These are phyloP conservation scores for Chloroceryle aenea DNA, from an alignment of 2,113 vertebrate species.

Conservation along the genomic window DNA sequence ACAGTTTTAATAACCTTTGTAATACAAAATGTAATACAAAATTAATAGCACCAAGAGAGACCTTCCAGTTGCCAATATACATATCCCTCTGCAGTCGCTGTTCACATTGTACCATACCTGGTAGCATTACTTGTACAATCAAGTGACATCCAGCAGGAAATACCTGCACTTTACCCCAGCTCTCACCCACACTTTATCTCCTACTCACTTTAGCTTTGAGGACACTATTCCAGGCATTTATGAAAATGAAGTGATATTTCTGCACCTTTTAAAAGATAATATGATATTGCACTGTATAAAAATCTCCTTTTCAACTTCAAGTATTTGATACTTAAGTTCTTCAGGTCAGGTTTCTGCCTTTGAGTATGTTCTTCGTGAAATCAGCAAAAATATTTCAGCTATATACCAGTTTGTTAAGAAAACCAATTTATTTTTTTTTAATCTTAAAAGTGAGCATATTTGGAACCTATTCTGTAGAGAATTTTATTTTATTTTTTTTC, in stretches of 20 bases:
- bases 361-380: background rate
- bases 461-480: background rate
- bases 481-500: background rate
- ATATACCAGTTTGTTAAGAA: background rate
- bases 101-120: accelerated
- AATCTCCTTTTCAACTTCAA: background rate
- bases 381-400: background rate
- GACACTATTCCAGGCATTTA: background rate
- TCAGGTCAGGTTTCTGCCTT: background rate
- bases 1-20: background rate
- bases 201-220: background rate
- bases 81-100: background rate
- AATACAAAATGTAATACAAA: background rate
- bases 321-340: background rate
- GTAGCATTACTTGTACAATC: background rate
- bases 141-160: background rate
- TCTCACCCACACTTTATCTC: background rate
- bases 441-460: background rate
- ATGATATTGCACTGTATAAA: background rate
- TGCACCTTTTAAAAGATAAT: background rate
- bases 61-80: background rate
- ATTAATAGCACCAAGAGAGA: background rate
- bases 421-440: background rate
- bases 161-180: background rate
- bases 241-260: background rate